Base-by-base conservation (phyloP, 1,140 invertebrate species). In the Hylaeus volcanicus region DNA sequence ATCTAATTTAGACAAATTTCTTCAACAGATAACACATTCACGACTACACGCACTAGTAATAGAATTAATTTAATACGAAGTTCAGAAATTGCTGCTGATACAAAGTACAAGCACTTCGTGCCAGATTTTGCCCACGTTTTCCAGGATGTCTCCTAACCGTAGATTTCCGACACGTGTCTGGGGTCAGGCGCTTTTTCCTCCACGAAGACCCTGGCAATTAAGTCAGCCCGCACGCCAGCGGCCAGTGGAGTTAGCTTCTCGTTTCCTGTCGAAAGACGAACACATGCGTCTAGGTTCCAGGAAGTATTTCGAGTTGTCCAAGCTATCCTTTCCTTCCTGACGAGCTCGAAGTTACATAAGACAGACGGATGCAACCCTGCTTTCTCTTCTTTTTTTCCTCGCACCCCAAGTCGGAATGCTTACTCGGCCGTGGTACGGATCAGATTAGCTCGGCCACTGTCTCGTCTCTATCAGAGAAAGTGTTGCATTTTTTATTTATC, bases 221-320 rank as follows among this genome's bases (percentile, higher is more conserved):
- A 85, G 73, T 9, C 37, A 6, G 8, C 51, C 9, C 51, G 2
- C 43, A 39, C 11, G 45, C 14, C 39, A 37, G 43, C 15, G 43
- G n/a, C 64, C 63, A 58, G 26, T 15, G 41, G 43, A 53, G 55
- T 66, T 51, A 63, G 5, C 37, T 53, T 61, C 41, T 75, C 70
- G 72, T 56, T 86, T 83, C 72, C 75, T 76, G 72, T 41, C 73
- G 68, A 86, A 83, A 75, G 85, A 82, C 63, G 60, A 79, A 78
- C 84, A 86, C 80, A 69, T 86, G 84, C 65, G 72, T 63, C 66
- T 26, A 26, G 64, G 48, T 82, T 75, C 74, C 73, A 53, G 74
- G 74, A 86, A 71, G 48, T n/a, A 74, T 82, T 74, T 75, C 51
- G 39, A 80, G 60, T 63, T 41, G 72, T 63, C 68, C 56, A 15